Conservation (phyloP, 2,888 invertebrate species). For the Patella caerulea region DNA sequence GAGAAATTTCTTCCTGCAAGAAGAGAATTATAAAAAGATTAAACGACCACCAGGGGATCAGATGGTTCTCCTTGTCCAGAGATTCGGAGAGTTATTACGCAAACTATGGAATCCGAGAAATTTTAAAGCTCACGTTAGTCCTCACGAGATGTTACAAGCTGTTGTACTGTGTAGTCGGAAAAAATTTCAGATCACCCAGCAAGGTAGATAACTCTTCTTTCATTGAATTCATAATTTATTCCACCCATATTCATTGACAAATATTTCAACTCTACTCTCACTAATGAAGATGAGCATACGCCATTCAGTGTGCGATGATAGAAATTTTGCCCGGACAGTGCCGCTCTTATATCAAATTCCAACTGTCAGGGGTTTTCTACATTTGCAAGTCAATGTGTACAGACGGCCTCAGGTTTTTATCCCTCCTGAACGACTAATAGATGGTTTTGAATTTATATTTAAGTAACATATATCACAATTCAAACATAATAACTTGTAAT, state of each 20-base stretch:
- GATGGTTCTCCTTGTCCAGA: constrained; percentile 84
- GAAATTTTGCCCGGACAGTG: too few species aligned
- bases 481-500: constrained; percentile 9
- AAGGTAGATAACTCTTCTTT: constrained; percentile 77
- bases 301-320: too few species aligned
- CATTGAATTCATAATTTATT: background rate
- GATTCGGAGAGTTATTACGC: constrained; percentile 94
- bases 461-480: background rate
- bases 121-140: constrained; percentile 99
- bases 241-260: background rate
- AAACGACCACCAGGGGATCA: constrained; percentile 97
- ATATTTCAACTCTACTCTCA: background rate
- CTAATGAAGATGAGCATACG: too few species aligned
- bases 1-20: constrained; percentile 93
- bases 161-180: constrained; percentile 97
- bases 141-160: constrained; percentile 99
- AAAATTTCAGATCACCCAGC: constrained; percentile 97
- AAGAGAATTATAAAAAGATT: constrained; percentile 87
- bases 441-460: too few species aligned
- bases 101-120: constrained; percentile 99
- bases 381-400: too few species aligned
- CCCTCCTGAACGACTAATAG: background rate
- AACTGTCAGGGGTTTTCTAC: too few species aligned
- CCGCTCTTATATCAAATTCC: too few species aligned
- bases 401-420: too few species aligned